Percentiles rank a stretch among this genome's conserved stretches.
These are phyloP conservation scores for Dolichopus griseipennis DNA, from an alignment of 2,888 invertebrate genomes.

Conservation along the genomic window DNA sequence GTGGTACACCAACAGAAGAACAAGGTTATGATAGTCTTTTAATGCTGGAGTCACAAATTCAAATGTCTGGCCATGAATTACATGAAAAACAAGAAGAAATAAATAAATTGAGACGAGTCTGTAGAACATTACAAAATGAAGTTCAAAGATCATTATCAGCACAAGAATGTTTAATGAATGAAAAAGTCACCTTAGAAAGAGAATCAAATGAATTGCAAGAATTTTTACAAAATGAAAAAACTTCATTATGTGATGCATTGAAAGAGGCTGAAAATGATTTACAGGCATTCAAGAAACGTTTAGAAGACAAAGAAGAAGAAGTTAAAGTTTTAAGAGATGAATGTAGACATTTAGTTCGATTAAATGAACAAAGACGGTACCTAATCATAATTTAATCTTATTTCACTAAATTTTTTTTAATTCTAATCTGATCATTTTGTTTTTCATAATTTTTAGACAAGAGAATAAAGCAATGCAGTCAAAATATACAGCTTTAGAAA, in stretches of 20 bases:
- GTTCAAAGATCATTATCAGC: slow-evolving; percentile 58
- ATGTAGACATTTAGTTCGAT: slow-evolving; percentile 66
- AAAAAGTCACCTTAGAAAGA: slow-evolving; percentile 67
- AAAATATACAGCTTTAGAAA: slow-evolving; percentile 54
- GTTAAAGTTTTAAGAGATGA: slow-evolving; percentile 60
- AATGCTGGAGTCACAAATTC: slow-evolving; percentile 65
- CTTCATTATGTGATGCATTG: slow-evolving; percentile 67
- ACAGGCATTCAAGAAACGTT: slow-evolving; percentile 35
- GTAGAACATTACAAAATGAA: slow-evolving; percentile 62
- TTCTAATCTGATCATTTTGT: neutral
- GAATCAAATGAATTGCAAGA: slow-evolving; percentile 79
- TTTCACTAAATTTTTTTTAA: neutral
- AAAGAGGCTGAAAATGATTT: slow-evolving; percentile 59
- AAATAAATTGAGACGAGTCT: slow-evolving; percentile 57
- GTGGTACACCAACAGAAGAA: slow-evolving; percentile 46
- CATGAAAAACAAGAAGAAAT: slow-evolving; percentile 69
- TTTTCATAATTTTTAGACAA: slow-evolving; percentile 44
- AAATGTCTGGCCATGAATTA: slow-evolving; percentile 64
- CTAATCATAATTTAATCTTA: slow-evolving; percentile 17
- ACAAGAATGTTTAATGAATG: slow-evolving; percentile 59
- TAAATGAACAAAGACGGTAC: slow-evolving; percentile 70
- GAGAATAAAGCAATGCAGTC: slow-evolving; percentile 59
- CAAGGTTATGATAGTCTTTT: slow-evolving; percentile 63
- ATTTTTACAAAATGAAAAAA: slow-evolving; percentile 78
- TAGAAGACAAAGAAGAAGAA: slow-evolving; percentile 49